phyloP scores from a whole-genome alignment of 2,113 vertebrate species.

The Chaetura pelagica region DNA sequence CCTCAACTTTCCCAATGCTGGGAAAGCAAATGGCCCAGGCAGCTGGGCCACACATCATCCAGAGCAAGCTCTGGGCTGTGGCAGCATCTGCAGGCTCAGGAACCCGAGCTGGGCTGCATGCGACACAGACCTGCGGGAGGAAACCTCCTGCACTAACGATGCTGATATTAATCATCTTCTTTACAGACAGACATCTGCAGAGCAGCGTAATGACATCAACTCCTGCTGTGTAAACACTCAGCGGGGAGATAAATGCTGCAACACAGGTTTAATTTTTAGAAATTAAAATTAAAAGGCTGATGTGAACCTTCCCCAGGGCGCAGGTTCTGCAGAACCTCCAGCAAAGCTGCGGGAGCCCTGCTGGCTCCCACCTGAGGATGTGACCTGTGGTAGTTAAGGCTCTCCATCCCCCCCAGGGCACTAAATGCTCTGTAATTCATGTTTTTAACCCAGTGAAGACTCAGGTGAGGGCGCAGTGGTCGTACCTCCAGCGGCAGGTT shows the following conservation, averaged over 20 bases:
- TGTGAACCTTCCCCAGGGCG: background rate
- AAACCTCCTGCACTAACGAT: background rate
- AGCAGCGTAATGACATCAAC: background rate
- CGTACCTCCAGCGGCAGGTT: slow-evolving; percentile 93
- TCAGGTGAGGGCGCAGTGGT: background rate
- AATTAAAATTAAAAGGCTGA: background rate
- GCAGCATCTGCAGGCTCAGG: background rate
- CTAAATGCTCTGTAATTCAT: rapidly evolving
- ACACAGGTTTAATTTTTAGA: background rate
- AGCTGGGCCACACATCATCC: too few species aligned
- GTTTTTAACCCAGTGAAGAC: background rate
- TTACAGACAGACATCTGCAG: background rate
- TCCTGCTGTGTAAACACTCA: background rate
- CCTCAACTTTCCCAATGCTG: rapidly evolving
- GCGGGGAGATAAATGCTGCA: background rate
- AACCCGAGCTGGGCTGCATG: rapidly evolving
- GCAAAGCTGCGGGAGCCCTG: background rate
- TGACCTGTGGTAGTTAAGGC: rapidly evolving
- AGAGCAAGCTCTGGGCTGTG: background rate
- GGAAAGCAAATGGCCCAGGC: background rate
- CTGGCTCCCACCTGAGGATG: background rate
- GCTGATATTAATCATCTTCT: background rate
- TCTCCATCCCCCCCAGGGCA: background rate
- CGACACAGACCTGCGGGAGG: background rate
- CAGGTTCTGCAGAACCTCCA: background rate